These are phyloP conservation scores for Paguma larvata DNA, from an alignment of 2,797 vertebrate genomes.

Conservation along the genomic window DNA sequence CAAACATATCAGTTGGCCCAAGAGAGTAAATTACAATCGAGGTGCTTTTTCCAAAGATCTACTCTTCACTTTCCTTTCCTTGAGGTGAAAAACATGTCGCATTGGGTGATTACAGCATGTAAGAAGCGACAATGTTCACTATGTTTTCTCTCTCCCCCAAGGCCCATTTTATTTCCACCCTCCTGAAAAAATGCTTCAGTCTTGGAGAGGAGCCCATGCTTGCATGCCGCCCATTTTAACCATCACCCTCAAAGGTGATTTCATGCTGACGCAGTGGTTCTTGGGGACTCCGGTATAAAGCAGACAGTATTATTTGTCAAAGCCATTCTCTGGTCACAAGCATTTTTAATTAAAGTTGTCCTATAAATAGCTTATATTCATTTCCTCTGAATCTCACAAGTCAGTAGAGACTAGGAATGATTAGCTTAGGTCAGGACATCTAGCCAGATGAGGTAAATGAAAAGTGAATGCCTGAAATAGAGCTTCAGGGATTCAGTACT, in stretches of 20 bases:
- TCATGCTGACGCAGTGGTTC: background rate
- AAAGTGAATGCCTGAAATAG: background rate
- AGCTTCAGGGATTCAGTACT: background rate
- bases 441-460: background rate
- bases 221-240: background rate
- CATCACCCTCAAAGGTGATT: background rate
- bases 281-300: background rate
- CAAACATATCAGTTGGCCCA: background rate
- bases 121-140: background rate
- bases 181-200: background rate
- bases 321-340: background rate
- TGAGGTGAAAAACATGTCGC: background rate
- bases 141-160: background rate
- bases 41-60: background rate
- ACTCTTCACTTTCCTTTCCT: background rate
- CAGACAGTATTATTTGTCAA: background rate
- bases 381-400: background rate
- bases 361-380: background rate
- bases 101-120: background rate
- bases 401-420: background rate
- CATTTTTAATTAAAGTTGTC: conserved; percentile 52
- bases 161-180: background rate
- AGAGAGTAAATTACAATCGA: background rate
- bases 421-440: background rate
- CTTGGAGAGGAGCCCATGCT: background rate